These are phyloP conservation scores for Onchidella celtica DNA, from an alignment of 2,888 invertebrate species.

Conservation along the genomic window DNA sequence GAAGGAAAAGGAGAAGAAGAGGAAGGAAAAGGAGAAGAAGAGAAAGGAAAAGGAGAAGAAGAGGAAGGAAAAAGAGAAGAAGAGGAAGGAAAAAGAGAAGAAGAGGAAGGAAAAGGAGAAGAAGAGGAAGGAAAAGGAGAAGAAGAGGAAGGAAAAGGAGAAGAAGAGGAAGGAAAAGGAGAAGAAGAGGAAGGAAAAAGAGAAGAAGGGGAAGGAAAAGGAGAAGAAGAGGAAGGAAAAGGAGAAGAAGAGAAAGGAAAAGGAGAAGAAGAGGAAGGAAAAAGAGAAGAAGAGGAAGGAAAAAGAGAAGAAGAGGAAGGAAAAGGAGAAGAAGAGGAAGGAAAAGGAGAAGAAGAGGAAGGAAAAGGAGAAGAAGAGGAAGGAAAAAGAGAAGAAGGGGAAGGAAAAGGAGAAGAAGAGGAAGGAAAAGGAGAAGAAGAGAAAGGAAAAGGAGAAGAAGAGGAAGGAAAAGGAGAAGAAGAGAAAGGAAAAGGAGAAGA, in stretches of 20 bases:
- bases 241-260: background rate
- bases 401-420: too few species aligned
- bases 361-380: background rate
- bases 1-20: too few species aligned
- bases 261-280: background rate
- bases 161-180: background rate
- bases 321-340: background rate
- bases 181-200: background rate
- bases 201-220: background rate
- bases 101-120: too few species aligned
- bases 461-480: too few species aligned
- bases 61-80: too few species aligned
- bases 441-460: too few species aligned
- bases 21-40: too few species aligned
- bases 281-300: background rate
- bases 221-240: background rate
- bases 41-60: too few species aligned
- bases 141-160: background rate
- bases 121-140: background rate
- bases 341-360: background rate
- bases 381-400: too few species aligned
- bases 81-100: too few species aligned
- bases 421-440: too few species aligned
- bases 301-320: background rate
- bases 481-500: too few species aligned